Evolutionary conservation across 2,888 invertebrate species (phyloP), one percentile per base, ranked within the genome.

Genomic region (Rhaphigaster nebulosa): DNA sequence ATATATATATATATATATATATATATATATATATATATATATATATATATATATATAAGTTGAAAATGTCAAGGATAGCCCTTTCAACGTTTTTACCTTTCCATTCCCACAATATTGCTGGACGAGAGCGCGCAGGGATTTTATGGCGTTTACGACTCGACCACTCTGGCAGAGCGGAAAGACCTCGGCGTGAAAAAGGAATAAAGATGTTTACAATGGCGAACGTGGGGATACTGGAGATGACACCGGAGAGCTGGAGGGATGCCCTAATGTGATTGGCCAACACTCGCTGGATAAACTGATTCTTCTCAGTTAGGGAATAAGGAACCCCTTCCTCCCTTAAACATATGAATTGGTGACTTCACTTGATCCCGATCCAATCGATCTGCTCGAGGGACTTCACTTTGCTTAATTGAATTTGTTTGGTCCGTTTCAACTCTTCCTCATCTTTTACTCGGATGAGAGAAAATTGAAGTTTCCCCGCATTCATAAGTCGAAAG

Each of bases 271-370:
- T 84, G 84, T 84, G 84, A 84, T 84, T 84, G 84, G 45, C n/a
- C 45, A 41, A 84, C 84, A 50, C 45, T 84, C 84, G 45, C 45
- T 50, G 45, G 45, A 41, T 84, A 50, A 41, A 50, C 84, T 50
- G 84, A 84, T 84, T 84, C 84, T 84, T 84, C 84, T 84, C 15
- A n/a, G 45, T 84, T 84, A 84, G 45, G 84, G n/a, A 84, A 84
- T 84, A 84, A 41, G 84, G 84, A 84, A 84, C 45, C 70, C 38
- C 45, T 26, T 18, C 45, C n/a, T 13, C 26, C 26, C 41, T 45
- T 84, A 45, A 50, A 50, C 84, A 41, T 84, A 84, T 84, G 84
- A 84, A 84, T 84, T 50, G 84, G 84, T 50, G 45, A 84, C 84
- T 50, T 84, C 26, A 26, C 84, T 50, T 84, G 45, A 84, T 84